Evolutionary conservation across 2,113 vertebrate genomes (phyloP).

Genomic region (Rousettus leschenaultii): DNA sequence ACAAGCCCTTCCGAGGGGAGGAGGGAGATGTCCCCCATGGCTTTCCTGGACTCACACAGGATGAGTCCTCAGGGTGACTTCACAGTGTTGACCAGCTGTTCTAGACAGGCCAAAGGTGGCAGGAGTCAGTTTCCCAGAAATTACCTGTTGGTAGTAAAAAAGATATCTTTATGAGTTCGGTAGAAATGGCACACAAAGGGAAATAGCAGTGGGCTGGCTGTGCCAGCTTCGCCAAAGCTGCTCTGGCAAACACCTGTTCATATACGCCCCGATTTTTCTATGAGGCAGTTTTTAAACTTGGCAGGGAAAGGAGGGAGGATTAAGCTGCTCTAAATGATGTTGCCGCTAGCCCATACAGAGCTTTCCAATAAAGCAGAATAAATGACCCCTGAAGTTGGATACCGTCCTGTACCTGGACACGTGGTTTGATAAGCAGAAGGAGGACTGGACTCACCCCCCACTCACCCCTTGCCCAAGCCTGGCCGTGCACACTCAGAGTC

Average conservation of each 20-base stretch:
- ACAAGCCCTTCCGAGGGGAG: not conserved
- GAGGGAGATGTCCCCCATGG: no score
- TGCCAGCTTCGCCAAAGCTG: not conserved
- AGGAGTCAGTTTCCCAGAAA: not conserved
- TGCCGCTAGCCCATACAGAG: not conserved
- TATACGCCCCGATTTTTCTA: not conserved
- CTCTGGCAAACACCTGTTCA: not conserved
- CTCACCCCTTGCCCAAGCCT: not conserved
- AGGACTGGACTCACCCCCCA: not conserved
- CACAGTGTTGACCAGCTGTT: not conserved
- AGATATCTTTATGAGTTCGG: not conserved
- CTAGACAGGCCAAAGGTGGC: not conserved
- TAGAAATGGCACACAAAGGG: not conserved
- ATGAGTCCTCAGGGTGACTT: not conserved
- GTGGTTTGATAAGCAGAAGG: not conserved
- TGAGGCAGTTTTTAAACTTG: not conserved
- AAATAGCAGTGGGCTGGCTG: not conserved
- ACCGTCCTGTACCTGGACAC: fast-evolving
- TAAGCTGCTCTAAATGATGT: not conserved
- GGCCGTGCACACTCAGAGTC: fast-evolving
- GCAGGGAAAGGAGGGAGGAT: not conserved
- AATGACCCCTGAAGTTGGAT: not conserved
- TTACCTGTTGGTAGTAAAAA: not conserved
- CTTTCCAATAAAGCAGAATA: not conserved
- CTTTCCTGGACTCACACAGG: not conserved